Conservation (phyloP, 2,888 invertebrate species). For the Megamerina dolium region DNA sequence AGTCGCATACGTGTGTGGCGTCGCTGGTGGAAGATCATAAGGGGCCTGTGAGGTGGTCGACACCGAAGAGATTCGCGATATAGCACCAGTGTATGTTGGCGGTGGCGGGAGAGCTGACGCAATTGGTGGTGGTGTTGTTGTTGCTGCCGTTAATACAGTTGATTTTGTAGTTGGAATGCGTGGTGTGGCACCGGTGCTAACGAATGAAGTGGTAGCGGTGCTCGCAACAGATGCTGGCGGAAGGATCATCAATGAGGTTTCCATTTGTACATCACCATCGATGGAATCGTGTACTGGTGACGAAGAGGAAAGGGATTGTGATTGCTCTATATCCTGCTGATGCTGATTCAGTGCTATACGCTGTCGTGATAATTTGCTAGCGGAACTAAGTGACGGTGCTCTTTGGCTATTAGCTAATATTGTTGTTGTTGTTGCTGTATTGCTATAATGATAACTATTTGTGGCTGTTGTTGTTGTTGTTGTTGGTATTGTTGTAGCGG, state of each 20-base stretch:
- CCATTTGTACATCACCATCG: slow-evolving; percentile 35
- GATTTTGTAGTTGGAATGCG: slow-evolving; percentile 18
- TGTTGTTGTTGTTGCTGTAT: slow-evolving; percentile 23
- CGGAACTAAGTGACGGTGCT: slow-evolving; percentile 22
- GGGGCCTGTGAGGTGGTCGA: slow-evolving; percentile 24
- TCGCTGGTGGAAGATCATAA: slow-evolving; percentile 38
- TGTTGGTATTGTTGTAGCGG: not conserved
- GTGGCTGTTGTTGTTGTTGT: slow-evolving; percentile 8
- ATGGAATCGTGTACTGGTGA: slow-evolving; percentile 33
- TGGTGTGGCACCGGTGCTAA: slow-evolving; percentile 24
- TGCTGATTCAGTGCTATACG: slow-evolving; percentile 43
- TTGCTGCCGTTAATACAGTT: slow-evolving; percentile 8
- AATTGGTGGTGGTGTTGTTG: slow-evolving; percentile 20
- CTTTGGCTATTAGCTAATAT: slow-evolving; percentile 20
- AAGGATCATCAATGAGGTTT: slow-evolving; percentile 44
- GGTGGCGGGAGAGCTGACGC: slow-evolving; percentile 18
- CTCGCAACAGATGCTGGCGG: slow-evolving; percentile 6
- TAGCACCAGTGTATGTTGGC: slow-evolving; percentile 18
- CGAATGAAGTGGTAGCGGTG: slow-evolving; percentile 10
- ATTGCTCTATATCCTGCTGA: slow-evolving; percentile 20
- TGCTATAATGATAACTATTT: slow-evolving; percentile 28
- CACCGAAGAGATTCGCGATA: slow-evolving; percentile 27
- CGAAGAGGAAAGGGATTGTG: slow-evolving; percentile 33
- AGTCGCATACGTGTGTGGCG: slow-evolving; percentile 42
- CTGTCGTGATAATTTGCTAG: slow-evolving; percentile 43